These are phyloP conservation scores for Andrena flavipes DNA, from an alignment of 2,888 invertebrate species.

Conservation along the genomic window DNA sequence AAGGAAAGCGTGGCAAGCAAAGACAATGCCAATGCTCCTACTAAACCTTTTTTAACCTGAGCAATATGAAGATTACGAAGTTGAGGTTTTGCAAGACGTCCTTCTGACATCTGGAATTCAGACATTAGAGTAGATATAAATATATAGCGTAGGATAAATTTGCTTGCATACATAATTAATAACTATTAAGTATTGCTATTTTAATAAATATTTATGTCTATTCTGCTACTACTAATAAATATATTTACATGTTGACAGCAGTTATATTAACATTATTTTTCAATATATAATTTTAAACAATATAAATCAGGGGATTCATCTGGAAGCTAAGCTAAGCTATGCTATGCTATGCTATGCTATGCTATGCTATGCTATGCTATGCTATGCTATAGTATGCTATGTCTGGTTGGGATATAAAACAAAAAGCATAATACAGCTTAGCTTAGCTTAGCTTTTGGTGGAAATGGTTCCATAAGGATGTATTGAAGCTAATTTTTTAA, in stretches of 20 bases:
- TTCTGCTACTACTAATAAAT: too few species aligned
- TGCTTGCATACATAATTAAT: neutral
- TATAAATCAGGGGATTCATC: neutral
- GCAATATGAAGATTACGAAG: slow-evolving; percentile 89
- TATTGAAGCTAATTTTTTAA: too few species aligned
- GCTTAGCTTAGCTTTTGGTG: too few species aligned
- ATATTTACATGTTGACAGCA: neutral
- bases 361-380: too few species aligned
- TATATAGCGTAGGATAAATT: neutral
- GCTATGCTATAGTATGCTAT: too few species aligned
- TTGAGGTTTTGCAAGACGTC: slow-evolving; percentile 86
- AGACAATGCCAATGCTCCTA: slow-evolving; percentile 84
- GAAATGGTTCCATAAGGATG: too few species aligned
- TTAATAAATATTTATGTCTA: too few species aligned
- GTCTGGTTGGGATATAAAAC: too few species aligned
- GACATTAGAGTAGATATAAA: neutral
- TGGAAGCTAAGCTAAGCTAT: too few species aligned
- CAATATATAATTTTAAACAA: neutral
- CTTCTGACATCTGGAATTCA: slow-evolving; percentile 58
- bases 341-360: too few species aligned
- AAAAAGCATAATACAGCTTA: too few species aligned
- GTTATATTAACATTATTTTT: neutral
- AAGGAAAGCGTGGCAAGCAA: slow-evolving; percentile 74
- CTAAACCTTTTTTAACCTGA: slow-evolving; percentile 88
- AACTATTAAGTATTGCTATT: neutral